These are phyloP conservation scores for Leucoma salicis DNA, from an alignment of 2,888 invertebrate species.

Conservation along the genomic window DNA sequence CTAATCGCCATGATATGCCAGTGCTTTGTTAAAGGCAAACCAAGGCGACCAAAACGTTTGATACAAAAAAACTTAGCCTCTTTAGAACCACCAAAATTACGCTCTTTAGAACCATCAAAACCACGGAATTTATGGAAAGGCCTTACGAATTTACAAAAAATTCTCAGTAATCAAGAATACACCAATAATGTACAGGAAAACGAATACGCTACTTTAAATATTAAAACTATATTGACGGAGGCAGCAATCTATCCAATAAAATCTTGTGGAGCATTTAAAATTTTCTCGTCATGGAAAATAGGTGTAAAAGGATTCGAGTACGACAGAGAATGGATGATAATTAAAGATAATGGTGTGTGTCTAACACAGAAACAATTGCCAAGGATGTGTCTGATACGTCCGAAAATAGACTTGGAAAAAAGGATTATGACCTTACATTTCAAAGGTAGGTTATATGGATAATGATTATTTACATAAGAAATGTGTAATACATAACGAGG, in stretches of 20 bases:
- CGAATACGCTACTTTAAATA: slow-evolving; percentile 29
- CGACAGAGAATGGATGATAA: slow-evolving; percentile 97
- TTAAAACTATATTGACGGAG: slow-evolving; percentile 51
- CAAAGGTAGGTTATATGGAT: slow-evolving; percentile 71
- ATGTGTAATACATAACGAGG: no score
- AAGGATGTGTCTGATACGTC: slow-evolving; percentile 89
- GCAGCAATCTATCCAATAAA: slow-evolving; percentile 91
- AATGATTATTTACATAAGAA: not conserved
- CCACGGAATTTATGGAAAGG: slow-evolving; percentile 28
- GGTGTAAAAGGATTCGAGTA: slow-evolving; percentile 90
- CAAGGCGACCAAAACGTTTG: slow-evolving; percentile 52
- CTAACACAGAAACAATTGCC: slow-evolving; percentile 94
- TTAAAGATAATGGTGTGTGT: slow-evolving; percentile 89
- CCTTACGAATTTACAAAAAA: slow-evolving; percentile 26
- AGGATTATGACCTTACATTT: slow-evolving; percentile 81
- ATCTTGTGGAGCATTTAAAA: slow-evolving; percentile 92
- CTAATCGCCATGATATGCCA: slow-evolving; percentile 88
- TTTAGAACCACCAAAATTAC: slow-evolving; percentile 20
- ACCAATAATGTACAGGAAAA: slow-evolving; percentile 16
- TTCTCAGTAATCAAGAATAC: slow-evolving; percentile 20
- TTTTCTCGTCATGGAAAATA: slow-evolving; percentile 86
- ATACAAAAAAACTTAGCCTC: slow-evolving; percentile 1
- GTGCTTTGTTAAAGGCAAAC: slow-evolving; percentile 84
- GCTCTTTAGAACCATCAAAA: slow-evolving; percentile 21
- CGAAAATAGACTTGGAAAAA: slow-evolving; percentile 84